Conservation (phyloP, 2,113 vertebrate genomes). For the Taurulus bubalis region DNA sequence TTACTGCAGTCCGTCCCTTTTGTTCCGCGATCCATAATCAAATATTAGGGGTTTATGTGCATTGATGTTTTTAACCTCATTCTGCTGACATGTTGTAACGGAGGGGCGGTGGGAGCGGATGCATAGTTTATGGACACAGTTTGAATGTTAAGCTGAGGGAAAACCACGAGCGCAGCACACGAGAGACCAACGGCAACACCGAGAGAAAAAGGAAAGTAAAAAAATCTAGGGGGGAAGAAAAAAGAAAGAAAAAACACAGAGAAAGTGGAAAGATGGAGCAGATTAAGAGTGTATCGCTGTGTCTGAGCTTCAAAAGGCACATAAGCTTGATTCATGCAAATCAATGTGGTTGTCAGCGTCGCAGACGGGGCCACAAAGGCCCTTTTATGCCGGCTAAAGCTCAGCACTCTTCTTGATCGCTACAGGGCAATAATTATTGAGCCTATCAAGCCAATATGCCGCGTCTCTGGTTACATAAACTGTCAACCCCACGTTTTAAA, state of each 20-base stretch:
- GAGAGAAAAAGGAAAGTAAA: constrained; percentile 9
- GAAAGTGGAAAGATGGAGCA: constrained; percentile 32
- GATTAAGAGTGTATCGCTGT: constrained; percentile 49
- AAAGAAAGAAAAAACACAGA: constrained; percentile 25
- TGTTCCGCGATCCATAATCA: constrained; percentile 77
- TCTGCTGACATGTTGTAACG: constrained; percentile 77
- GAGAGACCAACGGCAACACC: constrained; percentile 52
- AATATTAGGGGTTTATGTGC: constrained; percentile 75
- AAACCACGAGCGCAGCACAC: constrained; percentile 64
- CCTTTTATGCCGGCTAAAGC: constrained; percentile 55
- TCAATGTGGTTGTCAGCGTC: constrained; percentile 62
- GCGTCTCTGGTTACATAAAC: constrained; percentile 50
- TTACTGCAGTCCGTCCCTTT: constrained; percentile 65
- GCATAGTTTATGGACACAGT: constrained; percentile 75
- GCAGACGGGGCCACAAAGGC: constrained; percentile 59
- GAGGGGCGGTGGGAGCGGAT: constrained; percentile 62
- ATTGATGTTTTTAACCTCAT: constrained; percentile 77
- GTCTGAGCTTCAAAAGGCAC: constrained; percentile 54
- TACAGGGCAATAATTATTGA: constrained; percentile 67
- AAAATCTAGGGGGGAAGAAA: neutral
- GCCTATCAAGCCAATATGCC: constrained; percentile 58
- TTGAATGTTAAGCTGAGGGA: constrained; percentile 76
- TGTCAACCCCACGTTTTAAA: constrained; percentile 44
- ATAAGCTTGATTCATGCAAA: constrained; percentile 69
- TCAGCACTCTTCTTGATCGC: constrained; percentile 53